Evolutionary conservation across 2,113 vertebrate species (phyloP), one percentile per base, ranked within the genome.

Genomic region (Cettia cetti): DNA sequence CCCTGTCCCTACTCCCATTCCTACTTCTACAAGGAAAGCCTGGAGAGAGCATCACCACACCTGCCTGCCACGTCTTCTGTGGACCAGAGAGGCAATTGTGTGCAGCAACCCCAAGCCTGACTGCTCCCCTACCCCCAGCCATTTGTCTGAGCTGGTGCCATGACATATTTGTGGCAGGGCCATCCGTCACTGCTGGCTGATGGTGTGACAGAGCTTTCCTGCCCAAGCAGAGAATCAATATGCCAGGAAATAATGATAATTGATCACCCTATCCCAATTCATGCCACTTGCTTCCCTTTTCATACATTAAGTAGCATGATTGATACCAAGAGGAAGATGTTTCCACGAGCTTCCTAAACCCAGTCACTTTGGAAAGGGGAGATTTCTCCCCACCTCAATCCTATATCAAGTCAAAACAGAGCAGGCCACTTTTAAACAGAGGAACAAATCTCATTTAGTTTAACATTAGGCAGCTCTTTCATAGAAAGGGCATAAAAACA

Each of bases 211-310:
- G 94, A 54, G 47, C 92, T 84, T 86, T 72, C 96, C 76, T 96
- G 95, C 94, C 71, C 20, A 70, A 94, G 94, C 53, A 18, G 87
- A 56, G 97, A 97, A 97, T 97, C 98, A 97, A 98, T 96, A 96
- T 90, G 94, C 92, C 92, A 94, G 47, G 53, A 60, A 85, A 91
- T 97, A 97, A 98, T 94, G 97, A 96, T 92, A 98, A 97, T 31
- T 77, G 95, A 97, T 64, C 86, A 87, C 94, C 47, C 33, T 21
- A 11, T 40, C 33, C 18, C 78, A n/a, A n/a, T 1, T 4, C 31
- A 28, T 2, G 2, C n/a, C 16, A 7, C 80, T 53, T 37, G 69
- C 84, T 86, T n/a, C 31, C 81, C 69, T 50, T 50, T 65, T 3
- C 26, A 27, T 1, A 40, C 72, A 40, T 92, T 65, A 72, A 90